Evolutionary conservation across 2,113 vertebrate species (phyloP).

Genomic region (Morone chrysops): DNA sequence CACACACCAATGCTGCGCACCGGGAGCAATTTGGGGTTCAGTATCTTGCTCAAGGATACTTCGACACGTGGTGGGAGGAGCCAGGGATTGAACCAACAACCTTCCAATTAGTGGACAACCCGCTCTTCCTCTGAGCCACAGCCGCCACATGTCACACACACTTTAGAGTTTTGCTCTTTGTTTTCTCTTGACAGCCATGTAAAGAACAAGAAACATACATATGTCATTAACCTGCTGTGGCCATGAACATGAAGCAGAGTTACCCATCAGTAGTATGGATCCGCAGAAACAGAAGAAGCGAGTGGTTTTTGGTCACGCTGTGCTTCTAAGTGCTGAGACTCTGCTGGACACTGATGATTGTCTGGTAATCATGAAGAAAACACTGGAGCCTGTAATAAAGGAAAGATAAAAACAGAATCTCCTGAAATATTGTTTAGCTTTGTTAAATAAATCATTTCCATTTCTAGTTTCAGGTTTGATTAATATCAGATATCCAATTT

Average conservation of each 20-base stretch:
- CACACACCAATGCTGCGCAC: too few relatives aligned
- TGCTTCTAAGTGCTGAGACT: too few relatives aligned
- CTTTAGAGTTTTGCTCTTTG: background rate
- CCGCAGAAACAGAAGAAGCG: background rate
- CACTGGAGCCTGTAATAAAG: background rate
- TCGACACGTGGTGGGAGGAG: too few relatives aligned
- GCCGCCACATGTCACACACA: too few relatives aligned
- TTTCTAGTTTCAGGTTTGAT: conserved; percentile 10
- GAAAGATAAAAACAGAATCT: background rate
- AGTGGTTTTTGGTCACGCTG: background rate
- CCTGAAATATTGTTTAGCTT: background rate
- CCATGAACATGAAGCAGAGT: background rate
- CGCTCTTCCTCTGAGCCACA: too few relatives aligned
- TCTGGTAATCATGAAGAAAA: background rate
- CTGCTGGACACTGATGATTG: background rate
- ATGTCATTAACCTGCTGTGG: too few relatives aligned
- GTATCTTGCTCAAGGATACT: too few relatives aligned
- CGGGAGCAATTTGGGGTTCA: too few relatives aligned
- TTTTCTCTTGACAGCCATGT: background rate
- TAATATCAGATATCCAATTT: conserved; percentile 12
- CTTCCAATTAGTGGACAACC: too few relatives aligned
- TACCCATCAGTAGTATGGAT: too few relatives aligned
- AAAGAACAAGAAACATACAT: background rate
- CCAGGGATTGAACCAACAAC: too few relatives aligned
- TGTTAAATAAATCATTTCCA: background rate